These are phyloP conservation scores for Aromia moschata DNA, from an alignment of 2,888 invertebrate genomes.

Conservation along the genomic window DNA sequence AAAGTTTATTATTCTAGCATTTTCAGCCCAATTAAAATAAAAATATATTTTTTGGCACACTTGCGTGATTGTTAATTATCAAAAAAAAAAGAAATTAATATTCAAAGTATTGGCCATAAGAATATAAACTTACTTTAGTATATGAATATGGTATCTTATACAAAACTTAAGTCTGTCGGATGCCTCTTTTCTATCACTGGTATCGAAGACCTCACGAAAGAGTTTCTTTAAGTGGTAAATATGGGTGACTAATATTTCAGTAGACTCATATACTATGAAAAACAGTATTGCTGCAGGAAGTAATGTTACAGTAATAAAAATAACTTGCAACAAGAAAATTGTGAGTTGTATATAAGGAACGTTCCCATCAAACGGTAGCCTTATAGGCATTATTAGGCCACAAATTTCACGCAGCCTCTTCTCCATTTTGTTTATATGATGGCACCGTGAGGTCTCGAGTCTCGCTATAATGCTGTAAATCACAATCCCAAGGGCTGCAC, in stretches of 20 bases:
- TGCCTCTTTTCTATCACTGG: too few relatives aligned
- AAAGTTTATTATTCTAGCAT: too few relatives aligned
- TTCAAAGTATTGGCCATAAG: too few relatives aligned
- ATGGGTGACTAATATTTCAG: slow-evolving; percentile 31
- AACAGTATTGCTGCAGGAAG: background rate
- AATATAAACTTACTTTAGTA: slow-evolving; percentile 32
- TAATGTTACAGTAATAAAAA: background rate
- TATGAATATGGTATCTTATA: slow-evolving; percentile 36
- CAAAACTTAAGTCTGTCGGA: slow-evolving; percentile 21
- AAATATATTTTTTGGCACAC: too few relatives aligned
- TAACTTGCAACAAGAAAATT: background rate
- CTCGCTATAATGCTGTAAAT: background rate
- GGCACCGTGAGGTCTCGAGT: background rate
- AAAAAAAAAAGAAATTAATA: too few relatives aligned
- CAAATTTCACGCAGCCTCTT: background rate
- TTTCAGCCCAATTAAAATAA: too few relatives aligned
- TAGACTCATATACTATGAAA: slow-evolving; percentile 17
- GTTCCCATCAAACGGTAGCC: background rate
- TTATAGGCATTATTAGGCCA: background rate
- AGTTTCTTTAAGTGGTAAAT: slow-evolving; percentile 31
- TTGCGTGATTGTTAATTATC: too few relatives aligned
- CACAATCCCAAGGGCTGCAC: background rate
- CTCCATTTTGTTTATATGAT: background rate
- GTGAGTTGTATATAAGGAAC: background rate
- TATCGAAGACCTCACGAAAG: slow-evolving; percentile 22